Percentiles rank a stretch among this genome's conserved stretches.
Evolutionary conservation across 1,140 invertebrate genomes (phyloP).

Genomic region (Homarus americanus): DNA sequence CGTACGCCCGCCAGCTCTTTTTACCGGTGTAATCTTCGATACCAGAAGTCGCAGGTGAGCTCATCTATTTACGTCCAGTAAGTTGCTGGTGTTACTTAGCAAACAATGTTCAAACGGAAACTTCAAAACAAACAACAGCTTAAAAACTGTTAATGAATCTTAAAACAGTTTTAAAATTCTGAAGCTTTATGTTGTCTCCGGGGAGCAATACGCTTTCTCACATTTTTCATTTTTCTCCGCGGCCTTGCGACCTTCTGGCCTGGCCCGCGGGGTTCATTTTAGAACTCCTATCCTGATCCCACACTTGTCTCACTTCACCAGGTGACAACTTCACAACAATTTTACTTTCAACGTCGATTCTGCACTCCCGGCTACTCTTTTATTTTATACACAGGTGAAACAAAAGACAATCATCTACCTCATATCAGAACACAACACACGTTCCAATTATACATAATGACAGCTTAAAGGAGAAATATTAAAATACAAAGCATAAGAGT

Average conservation of each 20-base stretch:
- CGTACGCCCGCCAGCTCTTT: not conserved
- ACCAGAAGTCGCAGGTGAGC: slow-evolving; percentile 2
- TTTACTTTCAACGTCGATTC: no score
- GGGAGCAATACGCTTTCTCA: not conserved
- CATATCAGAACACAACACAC: no score
- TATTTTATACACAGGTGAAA: no score
- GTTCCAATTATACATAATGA: no score
- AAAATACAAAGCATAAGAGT: no score
- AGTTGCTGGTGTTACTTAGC: not conserved
- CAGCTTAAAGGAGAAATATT: no score
- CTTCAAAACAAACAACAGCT: not conserved
- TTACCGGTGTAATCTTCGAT: not conserved
- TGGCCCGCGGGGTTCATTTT: not conserved
- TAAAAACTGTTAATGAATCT: no score
- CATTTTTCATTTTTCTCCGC: not conserved
- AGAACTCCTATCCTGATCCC: not conserved
- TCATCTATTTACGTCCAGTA: not conserved
- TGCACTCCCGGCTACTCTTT: no score
- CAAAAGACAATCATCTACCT: no score
- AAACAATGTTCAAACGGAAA: not conserved
- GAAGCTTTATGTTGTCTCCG: no score
- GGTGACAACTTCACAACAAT: not conserved
- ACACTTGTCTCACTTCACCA: not conserved
- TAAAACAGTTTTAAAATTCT: no score
- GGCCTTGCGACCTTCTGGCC: not conserved